phyloP scores from a whole-genome alignment of 2,888 invertebrate species.

The Calephelis perditalis region DNA sequence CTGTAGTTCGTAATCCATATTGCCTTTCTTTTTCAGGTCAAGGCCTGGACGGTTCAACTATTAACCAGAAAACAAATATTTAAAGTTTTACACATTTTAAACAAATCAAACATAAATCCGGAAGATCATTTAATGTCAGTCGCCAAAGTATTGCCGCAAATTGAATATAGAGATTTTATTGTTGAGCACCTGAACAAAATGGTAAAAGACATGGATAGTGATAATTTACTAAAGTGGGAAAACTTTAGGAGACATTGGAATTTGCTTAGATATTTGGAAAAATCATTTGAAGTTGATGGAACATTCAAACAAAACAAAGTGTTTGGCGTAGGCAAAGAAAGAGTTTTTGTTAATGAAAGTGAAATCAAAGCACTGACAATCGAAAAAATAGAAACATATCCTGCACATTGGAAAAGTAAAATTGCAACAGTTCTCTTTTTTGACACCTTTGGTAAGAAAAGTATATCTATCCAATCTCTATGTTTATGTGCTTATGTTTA shows the following conservation, averaged over 20 bases:
- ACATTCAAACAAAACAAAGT: constrained; percentile 72
- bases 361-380: constrained; percentile 72
- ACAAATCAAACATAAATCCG: constrained; percentile 80
- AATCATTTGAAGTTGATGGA: constrained; percentile 68
- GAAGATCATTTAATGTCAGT: constrained; percentile 74
- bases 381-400: constrained; percentile 62
- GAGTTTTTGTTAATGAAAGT: constrained; percentile 65
- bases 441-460: constrained; percentile 71
- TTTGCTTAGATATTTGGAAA: constrained; percentile 59
- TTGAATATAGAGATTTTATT: constrained; percentile 81
- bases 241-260: constrained; percentile 65
- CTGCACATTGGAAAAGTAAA: constrained; percentile 73
- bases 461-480: neutral
- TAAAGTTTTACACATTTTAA: constrained; percentile 80
- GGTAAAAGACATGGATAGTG: constrained; percentile 52
- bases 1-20: no score
- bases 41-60: constrained; percentile 80
- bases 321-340: constrained; percentile 57
- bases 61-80: constrained; percentile 80
- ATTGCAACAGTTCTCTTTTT: constrained; percentile 78
- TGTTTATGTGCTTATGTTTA: no score
- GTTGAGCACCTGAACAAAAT: constrained; percentile 80
- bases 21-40: constrained; percentile 59
- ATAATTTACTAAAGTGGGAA: constrained; percentile 51
- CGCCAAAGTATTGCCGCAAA: constrained; percentile 78